Evolutionary conservation across 1,140 invertebrate species (phyloP), one percentile per base, ranked within the genome.

Genomic region (Parapsyche elsis): DNA sequence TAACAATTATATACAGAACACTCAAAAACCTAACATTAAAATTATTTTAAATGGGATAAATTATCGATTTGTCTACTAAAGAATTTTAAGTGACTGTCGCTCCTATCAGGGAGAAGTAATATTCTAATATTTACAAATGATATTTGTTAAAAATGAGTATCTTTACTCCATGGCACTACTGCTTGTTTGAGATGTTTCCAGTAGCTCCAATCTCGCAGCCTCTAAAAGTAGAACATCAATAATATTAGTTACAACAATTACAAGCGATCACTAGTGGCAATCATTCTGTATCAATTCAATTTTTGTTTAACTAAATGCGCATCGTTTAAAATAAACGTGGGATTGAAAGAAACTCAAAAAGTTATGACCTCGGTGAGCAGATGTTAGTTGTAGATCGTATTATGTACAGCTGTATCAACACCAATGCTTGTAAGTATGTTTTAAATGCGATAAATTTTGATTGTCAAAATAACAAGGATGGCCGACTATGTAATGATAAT

Each of bases 161-260:
- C 73, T 24, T 81, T 80, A 83, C 80, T 83, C 81, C 79, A 83
- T 83, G 81, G 81, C 81, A 79, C 81, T 74, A 70, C 75, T 74
- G 59, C 81, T 76, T 24, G 67, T 59, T 38, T 78, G 70, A 19
- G 79, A 79, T 38, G 81, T 45, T 45, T 83, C 81, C 57, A 83
- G 59, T 23, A 64, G 70, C 67, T 74, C 71, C 76, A 83, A 74
- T 75, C 79, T 53, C 30, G 74, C 73, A 19, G 71, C 46, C 21
- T 82, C 81, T 75, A 44, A 74, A 76, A 78, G 5, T 19, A 45
- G 9, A 59, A 46, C 16, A 81, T 21, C 23, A 14, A 30, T 38
- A 76, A 21, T 38, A 38, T 38, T 38, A 38, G 1, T 38, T 4
- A 38, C 30, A 38, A 38, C 1, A 38, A 38, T 38, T 38, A 38